These are phyloP conservation scores for Galerucella pusilla DNA, from an alignment of 2,888 invertebrate species.

Conservation along the genomic window DNA sequence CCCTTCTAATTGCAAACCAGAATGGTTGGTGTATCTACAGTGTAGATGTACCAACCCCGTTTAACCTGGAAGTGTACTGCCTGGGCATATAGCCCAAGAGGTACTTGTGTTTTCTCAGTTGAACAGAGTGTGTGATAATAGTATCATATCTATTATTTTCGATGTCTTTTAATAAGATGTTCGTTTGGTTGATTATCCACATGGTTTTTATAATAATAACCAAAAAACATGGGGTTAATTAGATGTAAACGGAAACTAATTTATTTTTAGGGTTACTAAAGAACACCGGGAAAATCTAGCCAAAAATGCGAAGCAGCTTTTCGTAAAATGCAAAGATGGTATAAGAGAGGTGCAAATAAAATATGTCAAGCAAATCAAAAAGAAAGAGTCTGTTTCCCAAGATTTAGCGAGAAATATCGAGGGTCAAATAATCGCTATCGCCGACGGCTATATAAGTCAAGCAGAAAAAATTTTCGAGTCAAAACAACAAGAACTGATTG, in stretches of 20 bases:
- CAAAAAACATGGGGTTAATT: too few relatives aligned
- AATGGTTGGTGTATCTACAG: too few relatives aligned
- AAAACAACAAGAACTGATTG: constrained; percentile 83
- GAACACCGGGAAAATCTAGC: constrained; percentile 91
- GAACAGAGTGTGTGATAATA: too few relatives aligned
- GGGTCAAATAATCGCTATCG: constrained; percentile 76
- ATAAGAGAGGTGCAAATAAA: constrained; percentile 82
- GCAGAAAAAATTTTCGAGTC: constrained; percentile 74
- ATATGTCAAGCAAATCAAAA: constrained; percentile 77
- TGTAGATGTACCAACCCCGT: too few relatives aligned
- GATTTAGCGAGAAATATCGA: constrained; percentile 77
- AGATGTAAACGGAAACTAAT: constrained; percentile 5
- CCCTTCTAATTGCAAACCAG: too few relatives aligned
- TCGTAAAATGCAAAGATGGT: constrained; percentile 80
- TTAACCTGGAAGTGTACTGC: too few relatives aligned
- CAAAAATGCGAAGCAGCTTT: constrained; percentile 87
- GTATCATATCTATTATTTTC: too few relatives aligned
- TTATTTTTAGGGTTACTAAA: constrained; percentile 76
- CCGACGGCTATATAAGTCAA: constrained; percentile 74
- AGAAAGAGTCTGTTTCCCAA: constrained; percentile 75
- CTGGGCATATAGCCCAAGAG: too few relatives aligned
- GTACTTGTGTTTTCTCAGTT: too few relatives aligned
- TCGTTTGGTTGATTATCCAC: too few relatives aligned
- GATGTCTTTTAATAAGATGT: too few relatives aligned
- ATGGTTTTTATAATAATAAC: too few relatives aligned